Percentiles rank a stretch among this genome's conserved stretches.
phyloP scores from a whole-genome alignment of 1,140 invertebrate genomes.

The Zaprionus camerounensis region DNA sequence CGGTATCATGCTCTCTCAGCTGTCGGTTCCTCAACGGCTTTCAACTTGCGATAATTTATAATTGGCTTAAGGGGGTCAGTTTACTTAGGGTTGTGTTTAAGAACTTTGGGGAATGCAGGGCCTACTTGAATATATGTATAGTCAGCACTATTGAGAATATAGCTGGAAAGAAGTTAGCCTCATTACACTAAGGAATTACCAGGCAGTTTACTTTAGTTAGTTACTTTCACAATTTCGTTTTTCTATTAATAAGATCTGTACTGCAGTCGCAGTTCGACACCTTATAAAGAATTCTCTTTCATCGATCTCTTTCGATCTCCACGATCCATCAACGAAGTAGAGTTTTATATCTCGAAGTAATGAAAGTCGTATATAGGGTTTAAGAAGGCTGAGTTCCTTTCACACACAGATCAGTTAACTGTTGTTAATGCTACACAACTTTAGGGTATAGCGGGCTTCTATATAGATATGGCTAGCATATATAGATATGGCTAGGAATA shows the following conservation, averaged over 20 bases:
- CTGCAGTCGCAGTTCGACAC: too few relatives aligned
- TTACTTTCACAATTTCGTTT: not conserved
- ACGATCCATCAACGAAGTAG: not conserved
- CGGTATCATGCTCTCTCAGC: not conserved
- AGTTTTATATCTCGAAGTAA: not conserved
- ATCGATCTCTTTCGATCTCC: not conserved
- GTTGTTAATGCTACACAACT: too few relatives aligned
- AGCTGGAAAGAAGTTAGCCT: not conserved
- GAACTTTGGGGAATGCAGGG: too few relatives aligned
- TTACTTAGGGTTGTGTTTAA: not conserved
- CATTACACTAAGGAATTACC: not conserved
- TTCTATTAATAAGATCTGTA: not conserved
- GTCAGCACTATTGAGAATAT: not conserved
- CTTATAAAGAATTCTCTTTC: too few relatives aligned
- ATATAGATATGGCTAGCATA: too few relatives aligned
- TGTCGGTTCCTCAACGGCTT: not conserved
- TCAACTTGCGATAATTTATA: not conserved
- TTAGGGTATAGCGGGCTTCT: too few relatives aligned
- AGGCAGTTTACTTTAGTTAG: not conserved
- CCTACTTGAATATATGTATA: too few relatives aligned
- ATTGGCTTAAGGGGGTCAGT: not conserved
- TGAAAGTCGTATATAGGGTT: not conserved
- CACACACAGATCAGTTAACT: not conserved
- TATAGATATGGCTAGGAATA: too few relatives aligned
- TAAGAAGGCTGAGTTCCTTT: not conserved